These are phyloP conservation scores for Takifugu flavidus DNA, from an alignment of 2,113 vertebrate genomes.

Conservation along the genomic window DNA sequence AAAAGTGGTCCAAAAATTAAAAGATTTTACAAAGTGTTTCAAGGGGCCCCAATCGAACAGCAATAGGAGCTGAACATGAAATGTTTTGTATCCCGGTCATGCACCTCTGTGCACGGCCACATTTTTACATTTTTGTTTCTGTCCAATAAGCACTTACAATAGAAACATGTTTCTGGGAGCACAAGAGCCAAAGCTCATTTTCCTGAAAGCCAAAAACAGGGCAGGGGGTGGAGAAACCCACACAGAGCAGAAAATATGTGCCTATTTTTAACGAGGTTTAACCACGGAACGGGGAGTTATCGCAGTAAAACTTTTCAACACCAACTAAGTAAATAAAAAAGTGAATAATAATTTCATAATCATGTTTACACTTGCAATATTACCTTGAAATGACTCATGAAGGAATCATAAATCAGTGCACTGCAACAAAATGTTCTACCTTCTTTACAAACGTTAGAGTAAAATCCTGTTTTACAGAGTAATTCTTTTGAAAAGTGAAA, in stretches of 20 bases:
- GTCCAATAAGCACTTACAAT: conserved; percentile 7
- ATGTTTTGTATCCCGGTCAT: no score
- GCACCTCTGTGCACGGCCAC: not conserved
- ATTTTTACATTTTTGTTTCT: conserved; percentile 9
- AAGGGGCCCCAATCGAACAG: not conserved
- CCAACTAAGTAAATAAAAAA: no score
- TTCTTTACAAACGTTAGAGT: no score
- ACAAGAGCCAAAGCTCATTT: conserved; percentile 10
- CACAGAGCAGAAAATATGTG: conserved; percentile 33
- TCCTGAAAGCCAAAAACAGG: conserved; percentile 15
- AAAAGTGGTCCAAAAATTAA: not conserved
- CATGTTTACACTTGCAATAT: no score
- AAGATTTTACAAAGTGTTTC: not conserved
- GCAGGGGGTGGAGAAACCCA: conserved; percentile 10
- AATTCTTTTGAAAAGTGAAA: no score
- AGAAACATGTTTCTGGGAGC: conserved; percentile 6
- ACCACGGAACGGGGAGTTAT: not conserved
- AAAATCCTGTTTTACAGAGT: no score
- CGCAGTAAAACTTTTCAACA: no score
- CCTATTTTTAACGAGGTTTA: conserved; percentile 41
- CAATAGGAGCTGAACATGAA: no score
- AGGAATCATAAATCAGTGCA: conserved; percentile 3
- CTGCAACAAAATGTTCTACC: not conserved
- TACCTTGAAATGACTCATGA: conserved; percentile 38
- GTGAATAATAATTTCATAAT: no score